phyloP scores from a whole-genome alignment of 37 sponge, comb jelly and placozoan species.

The Crambe crambe region DNA sequence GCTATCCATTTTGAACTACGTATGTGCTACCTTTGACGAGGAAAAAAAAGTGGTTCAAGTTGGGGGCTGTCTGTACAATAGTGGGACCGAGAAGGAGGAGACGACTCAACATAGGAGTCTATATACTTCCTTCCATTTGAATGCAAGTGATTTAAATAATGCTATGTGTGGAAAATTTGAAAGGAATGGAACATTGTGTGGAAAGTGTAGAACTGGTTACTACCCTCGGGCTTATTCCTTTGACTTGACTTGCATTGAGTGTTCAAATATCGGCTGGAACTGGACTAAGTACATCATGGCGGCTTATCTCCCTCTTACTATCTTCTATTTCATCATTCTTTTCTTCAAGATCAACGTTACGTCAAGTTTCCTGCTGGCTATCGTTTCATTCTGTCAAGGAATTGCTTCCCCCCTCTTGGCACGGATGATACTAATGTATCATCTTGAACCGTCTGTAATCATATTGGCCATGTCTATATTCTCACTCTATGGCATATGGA shows the following conservation, averaged over 20 bases:
- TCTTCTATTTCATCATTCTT: conserved; percentile 47
- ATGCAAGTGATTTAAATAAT: background rate
- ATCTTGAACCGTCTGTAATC: background rate
- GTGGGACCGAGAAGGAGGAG: too few species aligned
- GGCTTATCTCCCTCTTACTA: conserved; percentile 44
- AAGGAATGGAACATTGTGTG: conserved; percentile 23
- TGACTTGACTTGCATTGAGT: conserved; percentile 15
- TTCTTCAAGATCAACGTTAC: conserved; percentile 51
- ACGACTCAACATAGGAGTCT: too few species aligned
- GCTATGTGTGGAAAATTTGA: background rate
- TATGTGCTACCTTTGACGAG: background rate
- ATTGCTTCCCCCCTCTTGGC: background rate
- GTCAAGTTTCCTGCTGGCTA: conserved; percentile 41
- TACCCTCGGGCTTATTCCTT: conserved; percentile 33
- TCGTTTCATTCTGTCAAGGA: conserved; percentile 53
- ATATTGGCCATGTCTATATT: too few species aligned
- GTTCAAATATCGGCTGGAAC: background rate
- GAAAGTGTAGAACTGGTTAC: conserved; percentile 31
- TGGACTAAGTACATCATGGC: background rate
- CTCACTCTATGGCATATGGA: too few species aligned
- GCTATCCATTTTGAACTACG: background rate
- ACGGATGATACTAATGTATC: conserved; percentile 12
- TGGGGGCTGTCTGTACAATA: too few species aligned
- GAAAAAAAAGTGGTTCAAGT: background rate
- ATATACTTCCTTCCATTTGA: too few species aligned